These are phyloP conservation scores for Anguilla japonica DNA, from an alignment of 2,113 vertebrate genomes.

Conservation along the genomic window DNA sequence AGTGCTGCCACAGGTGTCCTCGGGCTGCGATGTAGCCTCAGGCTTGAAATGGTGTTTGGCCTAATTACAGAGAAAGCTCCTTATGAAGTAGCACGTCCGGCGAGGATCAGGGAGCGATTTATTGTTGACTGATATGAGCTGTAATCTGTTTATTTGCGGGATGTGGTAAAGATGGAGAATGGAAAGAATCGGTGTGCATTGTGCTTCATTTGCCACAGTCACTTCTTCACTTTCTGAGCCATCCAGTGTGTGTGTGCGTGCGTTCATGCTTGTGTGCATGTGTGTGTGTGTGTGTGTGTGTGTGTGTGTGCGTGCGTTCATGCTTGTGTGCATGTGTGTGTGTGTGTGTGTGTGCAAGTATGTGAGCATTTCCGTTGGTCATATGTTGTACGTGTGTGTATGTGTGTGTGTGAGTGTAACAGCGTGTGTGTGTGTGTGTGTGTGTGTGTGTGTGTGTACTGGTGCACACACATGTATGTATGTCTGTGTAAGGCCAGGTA, in stretches of 20 bases:
- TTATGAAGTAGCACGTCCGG: slow-evolving; percentile 53
- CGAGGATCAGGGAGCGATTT: slow-evolving; percentile 44
- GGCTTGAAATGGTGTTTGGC: slow-evolving; percentile 56
- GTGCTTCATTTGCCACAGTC: too few relatives aligned
- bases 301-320: too few relatives aligned
- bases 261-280: too few relatives aligned
- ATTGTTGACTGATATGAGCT: slow-evolving; percentile 53
- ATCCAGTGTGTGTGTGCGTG: too few relatives aligned
- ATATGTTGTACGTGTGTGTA: not conserved
- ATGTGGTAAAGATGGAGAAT: slow-evolving; percentile 17
- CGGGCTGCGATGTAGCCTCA: slow-evolving; percentile 40
- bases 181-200: not conserved
- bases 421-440: too few relatives aligned
- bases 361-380: not conserved
- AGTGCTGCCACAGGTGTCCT: slow-evolving; percentile 54
- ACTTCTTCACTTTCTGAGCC: too few relatives aligned
- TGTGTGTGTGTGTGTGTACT: too few relatives aligned
- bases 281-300: too few relatives aligned
- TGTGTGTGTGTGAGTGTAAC: not conserved
- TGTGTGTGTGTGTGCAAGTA: not conserved
- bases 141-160: slow-evolving; percentile 53
- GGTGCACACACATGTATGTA: not conserved
- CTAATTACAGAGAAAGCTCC: slow-evolving; percentile 64
- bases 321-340: too few relatives aligned
- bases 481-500: not conserved